These are phyloP conservation scores for Cheilosia vulpina DNA, from an alignment of 2,888 invertebrate species.

Conservation along the genomic window DNA sequence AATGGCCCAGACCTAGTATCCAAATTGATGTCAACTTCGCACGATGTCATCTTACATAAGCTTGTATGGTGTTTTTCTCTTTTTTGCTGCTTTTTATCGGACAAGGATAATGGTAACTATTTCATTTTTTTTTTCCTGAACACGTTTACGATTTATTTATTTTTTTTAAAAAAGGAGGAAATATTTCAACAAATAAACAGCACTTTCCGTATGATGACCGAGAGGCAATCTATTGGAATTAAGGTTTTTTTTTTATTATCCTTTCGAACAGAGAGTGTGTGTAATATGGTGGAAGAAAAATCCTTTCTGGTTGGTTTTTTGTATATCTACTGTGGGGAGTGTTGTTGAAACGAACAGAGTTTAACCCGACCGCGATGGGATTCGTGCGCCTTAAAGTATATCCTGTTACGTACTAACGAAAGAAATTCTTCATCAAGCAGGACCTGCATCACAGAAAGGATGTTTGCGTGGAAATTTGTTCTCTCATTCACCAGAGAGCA, in stretches of 20 bases:
- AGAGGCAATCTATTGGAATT: constrained; percentile 12
- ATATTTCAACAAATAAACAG: background rate
- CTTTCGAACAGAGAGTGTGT: constrained; percentile 13
- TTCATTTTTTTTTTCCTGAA: constrained; percentile 23
- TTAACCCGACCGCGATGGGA: constrained; percentile 57
- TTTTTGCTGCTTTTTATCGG: constrained; percentile 15
- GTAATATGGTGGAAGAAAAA: constrained; percentile 4
- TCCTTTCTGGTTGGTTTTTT: constrained; percentile 12
- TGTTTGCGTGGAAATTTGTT: constrained; percentile 51
- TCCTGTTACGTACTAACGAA: constrained; percentile 72
- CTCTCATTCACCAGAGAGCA: constrained; percentile 14
- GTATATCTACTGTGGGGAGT: constrained; percentile 24
- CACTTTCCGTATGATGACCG: background rate
- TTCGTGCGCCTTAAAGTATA: constrained; percentile 69
- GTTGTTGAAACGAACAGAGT: constrained; percentile 55
- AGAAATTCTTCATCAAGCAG: constrained; percentile 56
- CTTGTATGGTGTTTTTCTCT: constrained; percentile 34
- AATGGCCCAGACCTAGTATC: constrained; percentile 61
- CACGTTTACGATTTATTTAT: constrained; percentile 48
- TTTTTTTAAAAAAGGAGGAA: background rate
- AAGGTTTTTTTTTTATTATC: constrained; percentile 22
- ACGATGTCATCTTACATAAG: constrained; percentile 75
- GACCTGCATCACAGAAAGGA: constrained; percentile 72
- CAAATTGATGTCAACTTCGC: constrained; percentile 72
- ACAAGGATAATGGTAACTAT: constrained; percentile 53